Percentiles rank a stretch among this genome's conserved stretches.
These are phyloP conservation scores for Hozukius guyotensis DNA, from an alignment of 2,797 vertebrate species.

Conservation along the genomic window DNA sequence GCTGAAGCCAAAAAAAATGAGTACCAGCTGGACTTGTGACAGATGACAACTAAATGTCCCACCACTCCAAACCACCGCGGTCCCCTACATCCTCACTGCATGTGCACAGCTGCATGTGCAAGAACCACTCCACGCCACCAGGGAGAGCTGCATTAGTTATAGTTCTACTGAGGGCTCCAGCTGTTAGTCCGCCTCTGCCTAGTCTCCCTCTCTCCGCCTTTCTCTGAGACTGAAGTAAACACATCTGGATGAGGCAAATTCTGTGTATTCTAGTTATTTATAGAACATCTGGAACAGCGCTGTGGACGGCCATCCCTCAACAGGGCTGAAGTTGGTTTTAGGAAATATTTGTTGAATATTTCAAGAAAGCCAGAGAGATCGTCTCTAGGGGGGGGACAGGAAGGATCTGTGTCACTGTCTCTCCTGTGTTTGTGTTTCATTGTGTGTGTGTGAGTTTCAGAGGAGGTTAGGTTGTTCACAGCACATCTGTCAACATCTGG, in stretches of 20 bases:
- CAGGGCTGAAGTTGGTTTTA: constrained; percentile 42
- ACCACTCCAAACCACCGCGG: constrained; percentile 3
- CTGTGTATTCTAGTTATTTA: constrained; percentile 53
- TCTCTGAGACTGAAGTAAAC: constrained; percentile 36
- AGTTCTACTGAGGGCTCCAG: constrained; percentile 35
- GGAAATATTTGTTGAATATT: constrained; percentile 51
- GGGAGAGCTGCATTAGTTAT: constrained; percentile 56
- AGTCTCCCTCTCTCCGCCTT: not conserved
- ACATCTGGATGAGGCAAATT: constrained; percentile 53
- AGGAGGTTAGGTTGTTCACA: constrained; percentile 48
- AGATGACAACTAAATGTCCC: constrained; percentile 19
- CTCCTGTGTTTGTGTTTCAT: constrained; percentile 4
- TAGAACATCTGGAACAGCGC: constrained; percentile 63
- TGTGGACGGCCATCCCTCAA: constrained; percentile 12
- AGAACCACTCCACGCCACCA: constrained; percentile 52
- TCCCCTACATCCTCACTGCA: constrained; percentile 5
- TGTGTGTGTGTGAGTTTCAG: constrained; percentile 18
- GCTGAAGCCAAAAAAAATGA: not conserved
- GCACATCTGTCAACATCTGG: constrained; percentile 88
- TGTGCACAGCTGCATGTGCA: constrained; percentile 49
- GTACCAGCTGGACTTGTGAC: constrained; percentile 16
- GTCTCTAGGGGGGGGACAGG: constrained; percentile 50
- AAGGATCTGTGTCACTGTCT: constrained; percentile 38
- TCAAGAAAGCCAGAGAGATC: constrained; percentile 23
- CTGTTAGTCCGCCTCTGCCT: constrained; percentile 34